phyloP scores from a whole-genome alignment of 2,113 vertebrate genomes.

The Trachemys scripta region DNA sequence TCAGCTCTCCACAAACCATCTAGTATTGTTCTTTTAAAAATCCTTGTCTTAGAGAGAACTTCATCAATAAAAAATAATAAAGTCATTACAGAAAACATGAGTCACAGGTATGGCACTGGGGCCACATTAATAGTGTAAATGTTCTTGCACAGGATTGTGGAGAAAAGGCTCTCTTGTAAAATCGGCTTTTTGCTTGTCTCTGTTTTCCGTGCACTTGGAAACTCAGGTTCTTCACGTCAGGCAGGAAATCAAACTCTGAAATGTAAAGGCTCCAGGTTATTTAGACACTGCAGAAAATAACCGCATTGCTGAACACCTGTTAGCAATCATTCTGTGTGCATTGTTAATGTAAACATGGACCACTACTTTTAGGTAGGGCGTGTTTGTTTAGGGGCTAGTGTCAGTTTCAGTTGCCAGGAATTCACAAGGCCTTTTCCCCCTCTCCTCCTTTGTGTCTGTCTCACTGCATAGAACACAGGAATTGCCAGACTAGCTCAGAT shows the following conservation, averaged over 20 bases:
- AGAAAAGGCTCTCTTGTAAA: background rate
- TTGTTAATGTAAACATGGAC: background rate
- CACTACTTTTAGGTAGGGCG: background rate
- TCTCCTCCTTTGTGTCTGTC: accelerated
- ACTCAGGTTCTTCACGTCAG: background rate
- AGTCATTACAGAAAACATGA: background rate
- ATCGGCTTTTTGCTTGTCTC: background rate
- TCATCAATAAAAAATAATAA: background rate
- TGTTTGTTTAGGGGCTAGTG: background rate
- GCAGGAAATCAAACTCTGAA: background rate
- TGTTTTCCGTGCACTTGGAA: background rate
- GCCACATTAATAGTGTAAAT: background rate
- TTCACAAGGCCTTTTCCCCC: background rate
- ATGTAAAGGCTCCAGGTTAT: background rate
- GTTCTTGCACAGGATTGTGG: background rate
- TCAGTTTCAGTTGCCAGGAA: background rate
- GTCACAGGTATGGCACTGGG: background rate
- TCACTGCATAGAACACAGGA: background rate
- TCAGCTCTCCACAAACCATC: background rate
- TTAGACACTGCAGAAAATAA: background rate
- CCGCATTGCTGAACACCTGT: background rate
- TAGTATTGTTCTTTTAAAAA: background rate
- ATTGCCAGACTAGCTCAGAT: background rate
- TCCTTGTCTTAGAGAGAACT: background rate
- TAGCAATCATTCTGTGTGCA: background rate